phyloP scores from a whole-genome alignment of 2,113 vertebrate genomes.

The Anoplopoma fimbria region DNA sequence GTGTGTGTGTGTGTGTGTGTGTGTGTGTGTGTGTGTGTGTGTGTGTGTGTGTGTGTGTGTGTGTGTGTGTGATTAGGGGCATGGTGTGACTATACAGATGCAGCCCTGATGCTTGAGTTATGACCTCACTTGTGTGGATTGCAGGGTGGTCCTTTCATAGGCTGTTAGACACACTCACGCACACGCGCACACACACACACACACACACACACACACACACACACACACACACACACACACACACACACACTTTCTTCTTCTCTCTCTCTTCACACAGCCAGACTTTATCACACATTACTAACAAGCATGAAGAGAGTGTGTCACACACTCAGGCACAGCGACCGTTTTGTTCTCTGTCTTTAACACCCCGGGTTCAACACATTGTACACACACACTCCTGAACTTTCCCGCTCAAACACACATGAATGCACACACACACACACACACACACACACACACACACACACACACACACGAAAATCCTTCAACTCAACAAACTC shows the following conservation, averaged over 20 bases:
- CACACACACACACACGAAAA: conserved; percentile 25
- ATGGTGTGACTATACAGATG: conserved; percentile 34
- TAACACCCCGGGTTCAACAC: conserved; percentile 23
- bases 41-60: not conserved
- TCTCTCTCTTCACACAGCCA: conserved; percentile 21
- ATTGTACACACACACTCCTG: conserved; percentile 8
- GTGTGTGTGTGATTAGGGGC: conserved; percentile 26
- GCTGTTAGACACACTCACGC: conserved; percentile 30
- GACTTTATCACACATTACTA: conserved; percentile 66
- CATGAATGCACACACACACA: conserved; percentile 12
- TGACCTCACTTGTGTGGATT: conserved; percentile 72
- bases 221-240: conserved; percentile 44
- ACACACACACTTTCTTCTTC: conserved; percentile 23
- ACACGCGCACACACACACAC: conserved; percentile 35
- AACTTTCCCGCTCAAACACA: conserved; percentile 7
- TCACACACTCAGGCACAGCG: conserved; percentile 54
- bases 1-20: not conserved
- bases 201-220: conserved; percentile 28
- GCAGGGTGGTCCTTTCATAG: conserved; percentile 73
- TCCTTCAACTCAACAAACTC: conserved; percentile 31
- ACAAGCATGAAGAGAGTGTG: conserved; percentile 61
- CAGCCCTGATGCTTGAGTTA: conserved; percentile 56
- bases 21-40: conserved; percentile 22
- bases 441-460: conserved; percentile 17
- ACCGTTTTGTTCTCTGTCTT: conserved; percentile 61